A percentile compares a stretch with the other conserved stretches of the same genome.
These are phyloP conservation scores for Antennarius striatus DNA, from an alignment of 2,113 vertebrate species.

Conservation along the genomic window DNA sequence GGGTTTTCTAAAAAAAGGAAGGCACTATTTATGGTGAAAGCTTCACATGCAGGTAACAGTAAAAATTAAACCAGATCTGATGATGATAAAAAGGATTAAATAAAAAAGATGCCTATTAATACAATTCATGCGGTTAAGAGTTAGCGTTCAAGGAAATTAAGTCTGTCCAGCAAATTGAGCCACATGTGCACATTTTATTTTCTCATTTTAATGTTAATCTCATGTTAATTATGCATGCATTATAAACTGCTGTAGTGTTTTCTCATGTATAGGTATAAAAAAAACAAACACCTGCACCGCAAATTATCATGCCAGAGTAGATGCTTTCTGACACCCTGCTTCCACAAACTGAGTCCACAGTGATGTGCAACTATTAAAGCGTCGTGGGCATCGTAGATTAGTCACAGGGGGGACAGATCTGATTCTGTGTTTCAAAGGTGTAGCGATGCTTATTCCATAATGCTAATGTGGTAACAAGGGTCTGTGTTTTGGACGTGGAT, in stretches of 20 bases:
- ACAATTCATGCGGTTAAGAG: background rate
- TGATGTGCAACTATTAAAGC: constrained; percentile 7
- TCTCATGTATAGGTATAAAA: too few species aligned
- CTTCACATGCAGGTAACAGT: background rate
- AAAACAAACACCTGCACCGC: too few species aligned
- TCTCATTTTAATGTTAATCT: too few species aligned
- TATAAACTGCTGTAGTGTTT: too few species aligned
- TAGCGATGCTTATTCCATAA: constrained; percentile 52
- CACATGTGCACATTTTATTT: too few species aligned
- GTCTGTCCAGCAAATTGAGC: too few species aligned
- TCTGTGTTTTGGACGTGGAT: constrained; percentile 54
- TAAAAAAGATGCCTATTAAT: background rate
- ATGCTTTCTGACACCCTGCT: background rate
- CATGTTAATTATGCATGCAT: too few species aligned
- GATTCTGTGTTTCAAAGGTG: constrained; percentile 49
- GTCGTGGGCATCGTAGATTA: constrained; percentile 13
- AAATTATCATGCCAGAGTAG: too few species aligned
- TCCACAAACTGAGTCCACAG: background rate
- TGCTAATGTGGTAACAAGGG: constrained; percentile 50
- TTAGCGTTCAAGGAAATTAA: too few species aligned
- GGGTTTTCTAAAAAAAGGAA: constrained; percentile 15
- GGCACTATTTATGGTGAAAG: constrained; percentile 5
- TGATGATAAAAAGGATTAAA: too few species aligned
- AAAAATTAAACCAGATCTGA: too few species aligned
- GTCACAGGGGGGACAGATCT: constrained; percentile 19